Evolutionary conservation across 1,140 invertebrate species (phyloP).

Genomic region (Drosophila micromelanica): DNA sequence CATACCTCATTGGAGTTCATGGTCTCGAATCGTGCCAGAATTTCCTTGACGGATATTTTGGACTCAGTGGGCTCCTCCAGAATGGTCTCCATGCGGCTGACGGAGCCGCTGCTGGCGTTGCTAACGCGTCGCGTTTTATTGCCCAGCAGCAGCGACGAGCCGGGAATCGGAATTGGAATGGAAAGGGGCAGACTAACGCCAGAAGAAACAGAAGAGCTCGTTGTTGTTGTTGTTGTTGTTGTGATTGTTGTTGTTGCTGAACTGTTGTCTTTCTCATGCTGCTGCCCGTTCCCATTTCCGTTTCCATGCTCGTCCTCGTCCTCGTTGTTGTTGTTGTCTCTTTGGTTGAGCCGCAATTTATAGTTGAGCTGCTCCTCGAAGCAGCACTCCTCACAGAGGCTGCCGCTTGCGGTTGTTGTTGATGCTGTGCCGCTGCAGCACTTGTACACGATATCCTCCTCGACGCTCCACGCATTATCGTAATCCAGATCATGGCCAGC

Average conservation of each 20-base stretch:
- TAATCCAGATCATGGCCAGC: constrained; percentile 34
- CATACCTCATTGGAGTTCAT: constrained; percentile 84
- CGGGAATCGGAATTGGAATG: not conserved
- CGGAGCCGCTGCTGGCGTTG: constrained; percentile 86
- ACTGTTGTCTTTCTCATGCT: not conserved
- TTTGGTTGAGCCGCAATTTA: constrained; percentile 59
- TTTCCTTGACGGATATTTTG: constrained; percentile 92
- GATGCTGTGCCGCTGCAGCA: constrained; percentile 52
- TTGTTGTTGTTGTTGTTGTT: constrained; percentile 6
- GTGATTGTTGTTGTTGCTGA: not conserved
- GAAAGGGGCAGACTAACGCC: constrained; percentile 11
- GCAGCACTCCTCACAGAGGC: constrained; percentile 68
- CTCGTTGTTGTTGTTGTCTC: constrained; percentile 48
- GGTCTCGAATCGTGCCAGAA: constrained; percentile 91
- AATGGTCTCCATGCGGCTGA: constrained; percentile 91
- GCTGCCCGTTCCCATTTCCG: not conserved
- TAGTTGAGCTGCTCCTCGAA: constrained; percentile 66
- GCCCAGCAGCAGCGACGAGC: constrained; percentile 18
- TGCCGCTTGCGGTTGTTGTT: constrained; percentile 37
- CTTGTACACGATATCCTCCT: constrained; percentile 78
- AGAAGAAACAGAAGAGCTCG: not conserved
- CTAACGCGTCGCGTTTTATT: constrained; percentile 78
- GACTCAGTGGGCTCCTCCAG: constrained; percentile 90
- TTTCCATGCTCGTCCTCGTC: constrained; percentile 5
- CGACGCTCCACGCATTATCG: constrained; percentile 79